These are phyloP conservation scores for Corythoichthys intestinalis DNA, from an alignment of 2,113 vertebrate genomes.

Conservation along the genomic window DNA sequence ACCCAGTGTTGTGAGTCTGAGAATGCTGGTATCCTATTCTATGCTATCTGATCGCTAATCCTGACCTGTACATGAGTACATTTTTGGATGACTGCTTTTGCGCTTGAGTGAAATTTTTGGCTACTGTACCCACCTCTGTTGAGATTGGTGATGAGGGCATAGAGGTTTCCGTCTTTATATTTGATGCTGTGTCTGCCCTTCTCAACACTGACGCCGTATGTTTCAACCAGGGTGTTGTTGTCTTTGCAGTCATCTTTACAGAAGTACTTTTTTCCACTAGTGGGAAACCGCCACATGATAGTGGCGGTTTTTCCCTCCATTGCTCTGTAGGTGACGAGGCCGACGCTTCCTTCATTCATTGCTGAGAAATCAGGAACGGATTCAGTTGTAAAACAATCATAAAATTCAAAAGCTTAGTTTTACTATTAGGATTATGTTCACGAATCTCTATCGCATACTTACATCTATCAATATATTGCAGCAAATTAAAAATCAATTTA, in stretches of 20 bases:
- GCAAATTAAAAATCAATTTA: neutral
- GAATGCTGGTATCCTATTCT: no score
- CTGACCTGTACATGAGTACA: no score
- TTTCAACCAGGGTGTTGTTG: neutral
- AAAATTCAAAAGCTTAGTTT: neutral
- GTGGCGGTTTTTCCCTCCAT: accelerated
- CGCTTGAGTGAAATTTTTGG: no score
- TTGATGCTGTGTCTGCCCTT: slow-evolving; percentile 2
- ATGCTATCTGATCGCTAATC: no score
- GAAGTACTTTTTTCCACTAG: neutral
- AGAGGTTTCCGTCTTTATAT: neutral
- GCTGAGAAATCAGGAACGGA: neutral
- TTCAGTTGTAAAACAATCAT: neutral
- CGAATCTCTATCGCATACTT: neutral
- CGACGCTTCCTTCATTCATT: neutral
- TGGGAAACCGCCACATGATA: neutral
- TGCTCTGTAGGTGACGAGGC: neutral
- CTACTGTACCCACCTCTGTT: neutral
- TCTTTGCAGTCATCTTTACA: neutral
- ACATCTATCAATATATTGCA: neutral
- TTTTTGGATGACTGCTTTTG: no score
- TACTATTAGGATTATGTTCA: neutral
- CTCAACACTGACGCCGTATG: accelerated
- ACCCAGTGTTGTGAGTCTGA: no score
- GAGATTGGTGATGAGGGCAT: neutral